Conservation (phyloP, 2,888 invertebrate genomes). For the Apamea crenata region DNA sequence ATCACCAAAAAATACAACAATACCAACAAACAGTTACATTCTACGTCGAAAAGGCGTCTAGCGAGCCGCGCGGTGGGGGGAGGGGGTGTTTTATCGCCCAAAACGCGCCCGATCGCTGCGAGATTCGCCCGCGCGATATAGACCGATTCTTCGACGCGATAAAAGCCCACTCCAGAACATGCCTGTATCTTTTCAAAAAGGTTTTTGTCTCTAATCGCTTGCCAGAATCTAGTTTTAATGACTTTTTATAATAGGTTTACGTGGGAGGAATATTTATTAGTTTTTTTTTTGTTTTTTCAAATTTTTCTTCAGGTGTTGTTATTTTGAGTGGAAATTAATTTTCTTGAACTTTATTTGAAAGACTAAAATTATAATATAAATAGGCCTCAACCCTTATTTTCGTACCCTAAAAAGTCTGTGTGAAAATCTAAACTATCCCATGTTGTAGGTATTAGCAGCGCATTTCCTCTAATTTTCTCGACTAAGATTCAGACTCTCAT, state of each 20-base stretch:
- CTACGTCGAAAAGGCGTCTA: conserved; percentile 70
- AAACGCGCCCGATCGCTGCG: conserved; percentile 80
- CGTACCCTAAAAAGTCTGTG: background rate
- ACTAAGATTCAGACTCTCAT: background rate
- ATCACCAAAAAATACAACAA: conserved; percentile 39
- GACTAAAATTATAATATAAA: background rate
- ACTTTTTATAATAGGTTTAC: conserved; percentile 80
- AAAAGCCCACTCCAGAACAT: conserved; percentile 74
- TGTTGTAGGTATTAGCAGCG: background rate
- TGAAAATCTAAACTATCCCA: background rate
- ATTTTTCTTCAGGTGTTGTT: conserved; percentile 29
- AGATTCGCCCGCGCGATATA: conserved; percentile 78
- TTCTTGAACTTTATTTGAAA: background rate
- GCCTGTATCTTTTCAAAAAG: conserved; percentile 84
- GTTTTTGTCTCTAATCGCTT: conserved; percentile 80
- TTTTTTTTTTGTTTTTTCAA: conserved; percentile 37
- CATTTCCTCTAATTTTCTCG: background rate
- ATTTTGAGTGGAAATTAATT: background rate
- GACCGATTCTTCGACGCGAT: conserved; percentile 77
- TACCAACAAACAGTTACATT: conserved; percentile 63
- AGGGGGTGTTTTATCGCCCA: conserved; percentile 79
- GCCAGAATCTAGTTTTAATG: conserved; percentile 81
- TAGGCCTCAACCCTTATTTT: background rate
- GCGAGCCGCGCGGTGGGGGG: conserved; percentile 48
- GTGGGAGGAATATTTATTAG: conserved; percentile 71